Evolutionary conservation across 2,113 vertebrate species (phyloP).

Genomic region (Varanus salvator): DNA sequence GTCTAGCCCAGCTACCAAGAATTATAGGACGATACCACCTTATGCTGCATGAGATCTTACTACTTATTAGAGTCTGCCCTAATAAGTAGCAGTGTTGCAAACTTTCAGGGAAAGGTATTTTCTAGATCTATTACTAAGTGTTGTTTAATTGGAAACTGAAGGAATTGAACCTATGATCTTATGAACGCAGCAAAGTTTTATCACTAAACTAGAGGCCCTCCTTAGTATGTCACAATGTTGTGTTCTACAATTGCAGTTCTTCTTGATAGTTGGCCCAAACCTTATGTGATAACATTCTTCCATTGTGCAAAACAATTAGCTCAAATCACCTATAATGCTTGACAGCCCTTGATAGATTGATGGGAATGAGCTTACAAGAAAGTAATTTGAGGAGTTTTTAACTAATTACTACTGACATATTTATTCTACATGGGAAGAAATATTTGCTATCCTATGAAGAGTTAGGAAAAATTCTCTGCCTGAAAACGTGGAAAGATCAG

Average conservation of each 20-base stretch:
- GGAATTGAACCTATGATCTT: neutral
- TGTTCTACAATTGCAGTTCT: neutral
- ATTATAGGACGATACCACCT: neutral
- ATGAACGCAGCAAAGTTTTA: neutral
- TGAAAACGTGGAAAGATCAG: no score
- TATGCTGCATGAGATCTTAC: neutral
- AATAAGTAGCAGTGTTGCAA: neutral
- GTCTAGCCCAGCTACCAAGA: no score
- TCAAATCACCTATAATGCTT: neutral
- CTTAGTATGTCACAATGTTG: neutral
- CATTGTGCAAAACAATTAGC: neutral
- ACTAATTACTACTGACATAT: no score
- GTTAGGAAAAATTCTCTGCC: neutral
- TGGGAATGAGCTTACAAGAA: neutral
- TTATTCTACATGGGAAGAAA: no score
- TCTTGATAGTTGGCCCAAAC: neutral
- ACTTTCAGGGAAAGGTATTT: neutral
- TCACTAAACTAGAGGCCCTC: neutral
- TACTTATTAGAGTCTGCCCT: neutral
- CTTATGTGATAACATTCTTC: neutral
- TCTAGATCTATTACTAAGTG: neutral
- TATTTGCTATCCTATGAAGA: neutral
- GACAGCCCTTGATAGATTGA: neutral
- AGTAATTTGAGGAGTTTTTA: no score
- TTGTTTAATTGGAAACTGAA: neutral